Evolutionary conservation across 2,888 invertebrate species (phyloP), one percentile per base, ranked within the genome.

Genomic region (Tetragnatha montana): DNA sequence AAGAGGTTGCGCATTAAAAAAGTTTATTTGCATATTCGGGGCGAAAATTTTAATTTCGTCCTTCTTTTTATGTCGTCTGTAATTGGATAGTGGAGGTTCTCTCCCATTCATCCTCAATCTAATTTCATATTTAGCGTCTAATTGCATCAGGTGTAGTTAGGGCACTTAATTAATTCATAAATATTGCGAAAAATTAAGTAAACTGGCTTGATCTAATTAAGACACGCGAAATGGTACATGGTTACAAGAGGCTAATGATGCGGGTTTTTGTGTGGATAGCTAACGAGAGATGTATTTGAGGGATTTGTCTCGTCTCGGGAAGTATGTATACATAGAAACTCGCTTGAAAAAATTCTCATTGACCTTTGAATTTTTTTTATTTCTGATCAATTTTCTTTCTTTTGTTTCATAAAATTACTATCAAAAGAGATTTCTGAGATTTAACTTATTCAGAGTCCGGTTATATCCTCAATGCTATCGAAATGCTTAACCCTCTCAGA

Each of bases 81-180:
- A 82, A 82, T 82, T 74, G 51, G 81, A 82, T 82, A 73, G 73
- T 51, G 78, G 17, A 60, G 35, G 51, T 10, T 12, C 12, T 22
- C 60, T 60, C 51, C 50, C 51, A 82, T 82, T 82, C 81, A 22
- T 82, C 35, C 73, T 50, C 50, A 35, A 74, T 73, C 73, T 82
- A 82, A 73, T 82, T 82, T 82, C 73, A 73, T 22, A 82, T 74
- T 82, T 82, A 82, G 73, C 81, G 74, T 74, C 60, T 82, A 74
- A 82, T 82, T 82, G 51, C 81, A 82, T 82, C 73, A 73, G 71
- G 81, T 73, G 51, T 73, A 73, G 22, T 74, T 82, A 17, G 51
- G 73, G 22, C 22, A 22, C 73, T 51, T 82, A 82, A 82, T 82
- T 82, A 82, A 82, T 82, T 82, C 81, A 82, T 82, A 82, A 82